A percentile compares a stretch with the other conserved stretches of the same genome.
Conservation (phyloP, 2,888 invertebrate genomes). For the Caenorhabditis macrosperma region DNA sequence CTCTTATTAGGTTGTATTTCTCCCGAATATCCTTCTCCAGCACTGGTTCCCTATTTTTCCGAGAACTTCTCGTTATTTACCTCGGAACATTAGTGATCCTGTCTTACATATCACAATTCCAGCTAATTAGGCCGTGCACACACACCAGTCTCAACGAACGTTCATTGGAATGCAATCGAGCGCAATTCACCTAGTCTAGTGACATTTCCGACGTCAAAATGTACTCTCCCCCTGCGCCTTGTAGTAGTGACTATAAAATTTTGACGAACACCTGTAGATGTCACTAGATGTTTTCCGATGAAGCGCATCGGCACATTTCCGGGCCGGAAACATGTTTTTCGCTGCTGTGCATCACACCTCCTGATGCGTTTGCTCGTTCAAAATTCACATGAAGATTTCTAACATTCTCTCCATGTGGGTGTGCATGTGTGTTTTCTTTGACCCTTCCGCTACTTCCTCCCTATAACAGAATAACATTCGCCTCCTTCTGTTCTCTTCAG, state of each 20-base stretch:
- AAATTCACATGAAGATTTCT: conserved; percentile 15
- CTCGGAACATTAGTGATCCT: not conserved
- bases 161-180: not conserved
- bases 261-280: not conserved
- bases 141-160: not conserved
- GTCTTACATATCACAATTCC: not conserved
- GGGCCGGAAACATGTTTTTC: conserved; percentile 9
- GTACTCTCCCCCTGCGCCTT: no score
- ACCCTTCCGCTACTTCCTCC: conserved; percentile 6
- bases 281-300: conserved; percentile 2
- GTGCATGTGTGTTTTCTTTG: conserved; percentile 16
- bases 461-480: not conserved
- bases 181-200: not conserved
- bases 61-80: not conserved
- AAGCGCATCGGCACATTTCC: not conserved
- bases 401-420: not conserved
- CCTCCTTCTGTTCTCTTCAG: not conserved
- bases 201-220: not conserved
- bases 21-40: not conserved
- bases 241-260: not conserved
- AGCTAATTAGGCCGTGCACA: not conserved
- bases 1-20: not conserved
- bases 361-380: conserved; percentile 16
- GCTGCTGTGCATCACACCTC: not conserved
- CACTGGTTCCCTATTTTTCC: not conserved